Evolutionary conservation across 2,113 vertebrate species (phyloP).

Genomic region (Ellobius talpinus): DNA sequence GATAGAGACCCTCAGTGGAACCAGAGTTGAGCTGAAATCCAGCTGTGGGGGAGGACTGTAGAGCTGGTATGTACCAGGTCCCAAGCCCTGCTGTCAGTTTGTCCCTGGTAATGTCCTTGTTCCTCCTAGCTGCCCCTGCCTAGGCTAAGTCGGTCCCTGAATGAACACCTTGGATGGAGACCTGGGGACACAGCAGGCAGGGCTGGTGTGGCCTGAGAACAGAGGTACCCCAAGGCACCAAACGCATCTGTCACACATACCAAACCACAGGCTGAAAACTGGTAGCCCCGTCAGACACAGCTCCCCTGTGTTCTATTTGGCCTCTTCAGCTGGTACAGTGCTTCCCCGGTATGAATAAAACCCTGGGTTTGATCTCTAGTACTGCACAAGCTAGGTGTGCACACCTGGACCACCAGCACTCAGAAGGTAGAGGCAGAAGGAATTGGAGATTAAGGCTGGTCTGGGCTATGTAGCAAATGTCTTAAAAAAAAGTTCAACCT

Average conservation of each 20-base stretch:
- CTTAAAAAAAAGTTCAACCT: background rate
- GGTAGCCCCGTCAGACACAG: background rate
- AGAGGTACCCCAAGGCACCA: background rate
- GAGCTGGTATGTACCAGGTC: accelerated
- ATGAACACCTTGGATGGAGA: background rate
- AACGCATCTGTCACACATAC: accelerated
- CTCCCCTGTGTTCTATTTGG: background rate
- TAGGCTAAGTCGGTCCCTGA: background rate
- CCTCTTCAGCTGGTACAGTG: background rate
- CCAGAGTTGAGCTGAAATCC: background rate
- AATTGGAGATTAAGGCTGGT: background rate
- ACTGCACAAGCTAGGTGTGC: background rate
- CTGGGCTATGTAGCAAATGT: background rate
- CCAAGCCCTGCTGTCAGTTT: background rate
- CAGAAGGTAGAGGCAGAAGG: background rate
- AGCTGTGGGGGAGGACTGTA: background rate
- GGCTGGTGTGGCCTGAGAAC: background rate
- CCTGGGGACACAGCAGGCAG: background rate
- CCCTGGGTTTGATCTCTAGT: background rate
- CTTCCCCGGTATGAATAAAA: background rate
- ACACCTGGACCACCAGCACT: background rate
- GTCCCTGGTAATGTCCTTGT: too few species aligned
- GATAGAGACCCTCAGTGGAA: background rate
- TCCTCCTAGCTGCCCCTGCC: background rate
- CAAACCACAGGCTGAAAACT: background rate